Base-by-base conservation (phyloP, 2,113 vertebrate genomes). In the Coptodon bakossiorum region DNA sequence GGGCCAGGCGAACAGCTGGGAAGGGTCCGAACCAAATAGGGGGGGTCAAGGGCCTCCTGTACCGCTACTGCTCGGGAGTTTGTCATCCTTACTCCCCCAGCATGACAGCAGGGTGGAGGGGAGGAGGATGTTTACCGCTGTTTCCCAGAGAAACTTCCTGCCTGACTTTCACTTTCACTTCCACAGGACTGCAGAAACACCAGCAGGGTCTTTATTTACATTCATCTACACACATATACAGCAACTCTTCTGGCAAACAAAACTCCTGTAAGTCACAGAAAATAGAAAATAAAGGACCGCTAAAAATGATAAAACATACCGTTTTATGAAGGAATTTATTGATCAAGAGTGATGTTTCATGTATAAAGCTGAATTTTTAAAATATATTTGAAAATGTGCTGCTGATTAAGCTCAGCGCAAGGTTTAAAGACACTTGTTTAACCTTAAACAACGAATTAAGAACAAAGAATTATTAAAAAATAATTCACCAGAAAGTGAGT, bases 101-200 rank as follows among this genome's bases (percentile, higher is more conserved):
- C 38, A 56, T 87, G 94, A 89, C 92, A 89, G 89, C 89, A 66
- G 92, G 90, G 84, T 6, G 84, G 89, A 68, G 80, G 63, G 88
- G 6, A 29, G 87, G 86, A 84, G 89, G 91, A 92, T 93, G 89
- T 93, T 95, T 94, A 94, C 84, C 56, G 76, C 86, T 45, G 83
- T 80, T 92, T 85, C 89, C 83, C 88, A 89, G 84, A 57, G 83
- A 91, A 91, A 63, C 34, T 93, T 93, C 90, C 86, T 89, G 90
- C 66, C 40, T 80, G 40, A 76, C 88, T 93, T 94, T 94, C 93
- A 92, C 91, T 94, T 95, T 94, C 92, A 92, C 90, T 94, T 94
- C 89, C 86, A 71, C 6, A 24, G 7, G 71, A n/a, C 24, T 78
- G 45, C 27, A 50, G 16, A 50, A 19, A 8, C 16, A 78, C 3